phyloP scores from a whole-genome alignment of 2,888 invertebrate species.

The Lasioglossum malachurum region DNA sequence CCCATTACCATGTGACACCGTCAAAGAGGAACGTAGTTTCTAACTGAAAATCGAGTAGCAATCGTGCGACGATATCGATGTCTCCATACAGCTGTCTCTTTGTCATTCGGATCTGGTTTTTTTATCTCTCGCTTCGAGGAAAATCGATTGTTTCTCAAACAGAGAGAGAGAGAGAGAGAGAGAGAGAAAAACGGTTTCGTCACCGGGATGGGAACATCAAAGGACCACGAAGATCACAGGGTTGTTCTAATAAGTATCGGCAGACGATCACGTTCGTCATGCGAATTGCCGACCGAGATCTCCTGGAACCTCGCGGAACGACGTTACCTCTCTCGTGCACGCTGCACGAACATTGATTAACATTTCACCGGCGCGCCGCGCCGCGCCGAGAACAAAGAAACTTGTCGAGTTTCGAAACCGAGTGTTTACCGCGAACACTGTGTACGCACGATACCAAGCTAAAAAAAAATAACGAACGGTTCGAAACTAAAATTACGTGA shows the following conservation, averaged over 20 bases:
- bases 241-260: slow-evolving; percentile 24
- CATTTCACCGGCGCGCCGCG: not conserved
- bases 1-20: slow-evolving; percentile 8
- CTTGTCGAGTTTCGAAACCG: not conserved
- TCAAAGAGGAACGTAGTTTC: slow-evolving; percentile 3
- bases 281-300: slow-evolving; percentile 42
- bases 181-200: not conserved
- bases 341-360: not conserved
- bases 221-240: slow-evolving; percentile 1
- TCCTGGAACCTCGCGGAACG: not conserved
- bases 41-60: slow-evolving; percentile 12
- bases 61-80: slow-evolving; percentile 1
- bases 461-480: not conserved
- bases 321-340: not conserved
- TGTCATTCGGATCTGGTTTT: not conserved
- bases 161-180: not conserved
- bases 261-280: slow-evolving; percentile 1
- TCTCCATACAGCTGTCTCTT: not conserved
- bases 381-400: not conserved
- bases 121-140: not conserved
- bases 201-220: not conserved
- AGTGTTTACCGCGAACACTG: not conserved
- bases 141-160: slow-evolving; percentile 12
- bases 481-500: not conserved
- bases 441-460: not conserved